Evolutionary conservation across 2,888 invertebrate species (phyloP).

Genomic region (Leucoptera coffeella): DNA sequence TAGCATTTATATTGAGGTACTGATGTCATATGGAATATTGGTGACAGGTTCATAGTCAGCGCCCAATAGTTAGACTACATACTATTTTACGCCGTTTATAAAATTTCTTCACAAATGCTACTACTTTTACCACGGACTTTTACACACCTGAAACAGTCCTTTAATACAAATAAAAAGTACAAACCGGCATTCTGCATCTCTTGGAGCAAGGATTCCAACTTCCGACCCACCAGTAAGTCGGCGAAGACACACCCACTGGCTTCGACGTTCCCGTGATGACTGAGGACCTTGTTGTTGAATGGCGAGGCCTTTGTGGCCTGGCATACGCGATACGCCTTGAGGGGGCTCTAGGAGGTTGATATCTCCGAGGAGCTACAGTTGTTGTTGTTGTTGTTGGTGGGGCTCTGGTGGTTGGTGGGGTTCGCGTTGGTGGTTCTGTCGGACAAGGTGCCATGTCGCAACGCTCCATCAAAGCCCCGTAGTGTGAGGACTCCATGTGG

Average conservation of each 20-base stretch:
- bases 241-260: conserved; percentile 57
- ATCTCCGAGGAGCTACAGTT: conserved; percentile 25
- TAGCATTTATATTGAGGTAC: too few relatives aligned
- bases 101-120: too few relatives aligned
- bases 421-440: conserved; percentile 47
- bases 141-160: neutral
- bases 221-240: conserved; percentile 80
- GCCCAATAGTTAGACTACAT: too few relatives aligned
- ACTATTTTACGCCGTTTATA: too few relatives aligned
- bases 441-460: conserved; percentile 64
- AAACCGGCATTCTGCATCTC: conserved; percentile 33
- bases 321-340: too few relatives aligned
- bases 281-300: too few relatives aligned
- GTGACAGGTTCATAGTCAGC: too few relatives aligned
- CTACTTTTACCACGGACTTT: too few relatives aligned
- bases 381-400: neutral
- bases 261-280: too few relatives aligned
- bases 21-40: too few relatives aligned
- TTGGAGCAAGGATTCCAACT: conserved; percentile 74
- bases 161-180: conserved; percentile 5
- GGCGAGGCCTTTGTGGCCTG: too few relatives aligned
- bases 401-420: conserved; percentile 17
- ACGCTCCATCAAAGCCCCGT: conserved; percentile 54
- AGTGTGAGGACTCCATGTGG: conserved; percentile 48
- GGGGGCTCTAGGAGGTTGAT: conserved; percentile 58